phyloP scores from a whole-genome alignment of 2,888 invertebrate genomes.

The Crematogaster levior region DNA sequence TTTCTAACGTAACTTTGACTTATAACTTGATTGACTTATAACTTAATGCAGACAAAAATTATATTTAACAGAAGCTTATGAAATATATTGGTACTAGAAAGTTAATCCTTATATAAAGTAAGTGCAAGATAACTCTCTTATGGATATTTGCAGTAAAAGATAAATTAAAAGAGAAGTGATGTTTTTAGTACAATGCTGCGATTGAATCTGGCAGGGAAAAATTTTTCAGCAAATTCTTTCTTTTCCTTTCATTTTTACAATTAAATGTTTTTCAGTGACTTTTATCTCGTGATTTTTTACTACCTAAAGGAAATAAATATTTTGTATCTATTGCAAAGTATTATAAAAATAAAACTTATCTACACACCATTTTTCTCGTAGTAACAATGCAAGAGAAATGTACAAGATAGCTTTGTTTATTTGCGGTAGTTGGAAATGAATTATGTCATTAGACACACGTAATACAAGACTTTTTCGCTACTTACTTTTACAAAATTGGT shows the following conservation, averaged over 20 bases:
- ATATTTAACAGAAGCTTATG: neutral
- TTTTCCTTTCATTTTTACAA: conserved; percentile 54
- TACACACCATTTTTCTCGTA: neutral
- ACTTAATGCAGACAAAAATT: neutral
- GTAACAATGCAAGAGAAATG: neutral
- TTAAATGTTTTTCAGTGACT: conserved; percentile 61
- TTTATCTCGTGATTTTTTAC: conserved; percentile 8
- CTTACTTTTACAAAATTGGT: neutral
- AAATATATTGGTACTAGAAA: neutral
- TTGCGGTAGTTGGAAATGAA: neutral
- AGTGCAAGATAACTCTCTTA: conserved; percentile 39
- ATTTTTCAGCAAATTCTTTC: conserved; percentile 60
- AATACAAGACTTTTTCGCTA: neutral
- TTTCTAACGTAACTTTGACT: neutral
- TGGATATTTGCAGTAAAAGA: conserved; percentile 49
- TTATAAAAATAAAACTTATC: neutral
- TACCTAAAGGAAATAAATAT: neutral
- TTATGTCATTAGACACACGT: neutral
- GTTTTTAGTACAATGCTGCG: conserved; percentile 41
- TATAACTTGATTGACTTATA: neutral
- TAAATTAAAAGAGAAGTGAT: conserved; percentile 64
- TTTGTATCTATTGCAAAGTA: neutral
- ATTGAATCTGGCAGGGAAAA: conserved; percentile 62
- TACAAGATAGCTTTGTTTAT: neutral
- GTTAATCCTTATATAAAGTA: neutral